Percentiles rank a stretch among this genome's conserved stretches.
Conservation (phyloP, 1,140 invertebrate species). For the Coenobita brevimanus region DNA sequence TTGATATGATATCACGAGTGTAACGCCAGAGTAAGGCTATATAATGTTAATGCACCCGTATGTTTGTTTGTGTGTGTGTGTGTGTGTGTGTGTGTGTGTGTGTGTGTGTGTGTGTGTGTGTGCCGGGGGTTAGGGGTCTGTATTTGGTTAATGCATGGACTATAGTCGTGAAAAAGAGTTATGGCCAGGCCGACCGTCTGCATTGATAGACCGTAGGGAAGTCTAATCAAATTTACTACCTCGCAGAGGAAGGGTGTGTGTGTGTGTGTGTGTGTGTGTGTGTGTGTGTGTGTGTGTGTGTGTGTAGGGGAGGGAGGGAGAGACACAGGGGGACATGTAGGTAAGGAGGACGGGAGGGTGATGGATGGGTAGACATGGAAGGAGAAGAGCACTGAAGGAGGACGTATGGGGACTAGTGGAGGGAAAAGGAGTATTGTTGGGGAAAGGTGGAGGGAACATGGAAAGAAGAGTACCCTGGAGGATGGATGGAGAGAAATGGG, state of each 20-base stretch:
- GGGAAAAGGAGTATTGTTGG: too few species aligned
- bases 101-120: not conserved
- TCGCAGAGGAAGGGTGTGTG: not conserved
- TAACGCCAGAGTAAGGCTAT: too few species aligned
- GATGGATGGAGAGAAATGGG: too few species aligned
- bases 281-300: not conserved
- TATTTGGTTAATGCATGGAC: not conserved
- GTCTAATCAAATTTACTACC: conserved; percentile 40
- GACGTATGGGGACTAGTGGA: too few species aligned
- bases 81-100: too few species aligned
- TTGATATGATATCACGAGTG: too few species aligned
- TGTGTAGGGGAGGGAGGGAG: not conserved
- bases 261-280: not conserved
- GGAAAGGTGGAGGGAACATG: too few species aligned
- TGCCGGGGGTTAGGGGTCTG: not conserved
- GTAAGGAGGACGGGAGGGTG: not conserved
- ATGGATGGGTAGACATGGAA: not conserved
- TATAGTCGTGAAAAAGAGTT: not conserved
- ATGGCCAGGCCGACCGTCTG: not conserved
- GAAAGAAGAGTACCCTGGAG: too few species aligned
- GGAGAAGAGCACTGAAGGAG: too few species aligned
- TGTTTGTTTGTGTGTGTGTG: too few species aligned
- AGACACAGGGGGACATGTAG: not conserved
- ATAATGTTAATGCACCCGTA: not conserved
- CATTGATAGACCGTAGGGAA: not conserved